These are phyloP conservation scores for Vespertilio murinus DNA, from an alignment of 2,797 vertebrate genomes.

Conservation along the genomic window DNA sequence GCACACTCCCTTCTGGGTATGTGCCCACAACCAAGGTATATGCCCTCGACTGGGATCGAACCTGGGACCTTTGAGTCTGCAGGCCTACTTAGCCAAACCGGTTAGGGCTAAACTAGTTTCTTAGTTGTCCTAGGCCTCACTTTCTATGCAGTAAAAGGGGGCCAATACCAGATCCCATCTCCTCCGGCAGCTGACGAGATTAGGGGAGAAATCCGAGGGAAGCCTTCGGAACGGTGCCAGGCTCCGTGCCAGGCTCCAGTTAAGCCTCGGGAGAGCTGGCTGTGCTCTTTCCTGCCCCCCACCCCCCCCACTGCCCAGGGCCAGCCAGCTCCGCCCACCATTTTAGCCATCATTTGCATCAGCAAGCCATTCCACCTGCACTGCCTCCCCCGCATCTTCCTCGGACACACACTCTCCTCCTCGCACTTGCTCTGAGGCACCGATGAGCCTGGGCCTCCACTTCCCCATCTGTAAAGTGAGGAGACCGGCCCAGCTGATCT, in stretches of 20 bases:
- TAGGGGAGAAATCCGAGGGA: background rate
- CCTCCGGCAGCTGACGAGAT: background rate
- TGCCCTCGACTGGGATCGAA: too few relatives aligned
- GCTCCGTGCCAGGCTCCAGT: background rate
- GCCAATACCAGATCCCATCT: background rate
- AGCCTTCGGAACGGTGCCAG: background rate
- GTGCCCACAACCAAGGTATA: too few relatives aligned
- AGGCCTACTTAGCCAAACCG: too few relatives aligned
- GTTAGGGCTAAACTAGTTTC: background rate
- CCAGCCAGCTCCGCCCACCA: background rate
- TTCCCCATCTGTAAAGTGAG: background rate
- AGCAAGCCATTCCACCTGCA: background rate
- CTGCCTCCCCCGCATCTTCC: background rate
- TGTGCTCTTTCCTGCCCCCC: background rate
- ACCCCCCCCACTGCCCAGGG: background rate
- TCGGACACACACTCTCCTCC: background rate
- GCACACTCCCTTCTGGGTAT: too few relatives aligned
- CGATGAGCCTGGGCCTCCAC: background rate
- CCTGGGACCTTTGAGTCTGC: too few relatives aligned
- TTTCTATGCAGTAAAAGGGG: background rate
- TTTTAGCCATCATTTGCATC: constrained; percentile 57
- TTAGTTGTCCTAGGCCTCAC: background rate
- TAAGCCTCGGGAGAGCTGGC: background rate
- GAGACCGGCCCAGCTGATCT: background rate
- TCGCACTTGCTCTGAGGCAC: background rate